Evolutionary conservation across 2,113 vertebrate genomes (phyloP).

Genomic region (Patagioenas fasciata): DNA sequence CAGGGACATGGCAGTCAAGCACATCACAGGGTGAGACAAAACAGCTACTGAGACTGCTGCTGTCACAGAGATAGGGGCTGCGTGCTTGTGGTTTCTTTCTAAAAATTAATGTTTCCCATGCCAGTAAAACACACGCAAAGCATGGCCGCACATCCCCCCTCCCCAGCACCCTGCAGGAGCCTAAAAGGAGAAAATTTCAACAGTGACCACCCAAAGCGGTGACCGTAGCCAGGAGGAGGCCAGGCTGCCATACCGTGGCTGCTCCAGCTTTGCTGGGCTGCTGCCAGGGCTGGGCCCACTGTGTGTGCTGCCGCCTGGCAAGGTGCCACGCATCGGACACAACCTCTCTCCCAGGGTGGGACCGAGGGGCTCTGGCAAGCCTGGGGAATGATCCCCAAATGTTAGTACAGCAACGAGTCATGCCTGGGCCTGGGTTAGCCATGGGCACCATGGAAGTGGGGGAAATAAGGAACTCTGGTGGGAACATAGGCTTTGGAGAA

Average conservation of each 20-base stretch:
- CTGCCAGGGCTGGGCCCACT: fast-evolving
- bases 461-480: not conserved
- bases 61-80: not conserved
- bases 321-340: fast-evolving
- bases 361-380: not conserved
- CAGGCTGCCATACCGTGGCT: not conserved
- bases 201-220: not conserved
- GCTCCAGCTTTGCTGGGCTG: fast-evolving
- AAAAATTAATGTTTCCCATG: not conserved
- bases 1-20: not conserved
- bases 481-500: not conserved
- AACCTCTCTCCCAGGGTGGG: fast-evolving
- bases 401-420: fast-evolving
- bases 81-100: not conserved
- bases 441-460: fast-evolving
- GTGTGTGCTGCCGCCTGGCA: fast-evolving
- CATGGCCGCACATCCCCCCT: not conserved
- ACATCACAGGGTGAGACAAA: not conserved
- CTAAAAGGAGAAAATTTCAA: not conserved
- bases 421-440: fast-evolving
- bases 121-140: not conserved
- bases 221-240: not conserved
- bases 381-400: not conserved
- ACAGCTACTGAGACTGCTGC: not conserved
- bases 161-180: no score